Conservation (phyloP, 2,888 invertebrate species). For the Elysia crispata region DNA sequence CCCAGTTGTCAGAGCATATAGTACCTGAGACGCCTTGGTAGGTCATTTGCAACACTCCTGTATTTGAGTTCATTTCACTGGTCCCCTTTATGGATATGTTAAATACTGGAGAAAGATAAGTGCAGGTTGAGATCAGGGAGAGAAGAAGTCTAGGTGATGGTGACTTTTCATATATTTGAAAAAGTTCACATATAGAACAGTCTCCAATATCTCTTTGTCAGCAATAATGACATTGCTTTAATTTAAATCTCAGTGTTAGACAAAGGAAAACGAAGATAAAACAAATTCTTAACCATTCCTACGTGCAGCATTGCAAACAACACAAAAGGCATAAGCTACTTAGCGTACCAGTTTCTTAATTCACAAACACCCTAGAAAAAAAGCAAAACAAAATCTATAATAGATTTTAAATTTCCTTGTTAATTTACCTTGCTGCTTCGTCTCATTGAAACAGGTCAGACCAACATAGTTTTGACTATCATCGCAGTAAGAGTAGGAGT, state of each 20-base stretch:
- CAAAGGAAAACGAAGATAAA: background rate
- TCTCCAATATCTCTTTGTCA: too few species aligned
- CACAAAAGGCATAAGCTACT: too few species aligned
- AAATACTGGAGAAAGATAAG: slow-evolving; percentile 53
- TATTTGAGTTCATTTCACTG: slow-evolving; percentile 45
- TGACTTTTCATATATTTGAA: background rate
- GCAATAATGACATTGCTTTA: too few species aligned
- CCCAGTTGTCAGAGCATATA: slow-evolving; percentile 67
- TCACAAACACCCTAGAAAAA: too few species aligned
- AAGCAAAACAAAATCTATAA: too few species aligned
- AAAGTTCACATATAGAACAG: too few species aligned
- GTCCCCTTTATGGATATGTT: slow-evolving; percentile 50
- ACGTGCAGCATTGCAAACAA: too few species aligned
- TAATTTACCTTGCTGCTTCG: slow-evolving; percentile 51
- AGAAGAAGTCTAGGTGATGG: background rate
- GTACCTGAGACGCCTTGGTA: slow-evolving; percentile 62
- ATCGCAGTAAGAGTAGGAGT: slow-evolving; percentile 48
- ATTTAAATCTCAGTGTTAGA: too few species aligned
- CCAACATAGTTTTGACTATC: slow-evolving; percentile 61
- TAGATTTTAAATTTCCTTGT: too few species aligned
- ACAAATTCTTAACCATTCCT: too few species aligned
- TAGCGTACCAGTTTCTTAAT: too few species aligned
- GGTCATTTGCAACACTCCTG: slow-evolving; percentile 57
- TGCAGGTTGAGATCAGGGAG: background rate
- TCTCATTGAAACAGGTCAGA: slow-evolving; percentile 67